These are phyloP conservation scores for Noctua fimbriata DNA, from an alignment of 2,888 invertebrate genomes.

Conservation along the genomic window DNA sequence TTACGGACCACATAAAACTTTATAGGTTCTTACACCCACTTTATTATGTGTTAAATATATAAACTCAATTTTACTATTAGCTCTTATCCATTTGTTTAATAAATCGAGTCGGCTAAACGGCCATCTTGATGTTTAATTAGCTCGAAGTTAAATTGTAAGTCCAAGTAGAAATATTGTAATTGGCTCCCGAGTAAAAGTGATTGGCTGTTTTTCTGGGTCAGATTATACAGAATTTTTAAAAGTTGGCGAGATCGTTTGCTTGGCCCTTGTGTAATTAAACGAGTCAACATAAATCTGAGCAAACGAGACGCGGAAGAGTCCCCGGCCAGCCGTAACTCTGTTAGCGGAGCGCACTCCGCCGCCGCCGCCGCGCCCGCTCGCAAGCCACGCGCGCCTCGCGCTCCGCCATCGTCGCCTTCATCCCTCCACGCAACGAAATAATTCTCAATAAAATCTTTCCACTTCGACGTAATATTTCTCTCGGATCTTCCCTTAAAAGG, in stretches of 20 bases:
- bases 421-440: constrained; percentile 63
- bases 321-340: constrained; percentile 78
- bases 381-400: constrained; percentile 23
- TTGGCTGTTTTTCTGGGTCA: constrained; percentile 60
- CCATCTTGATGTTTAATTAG: constrained; percentile 57
- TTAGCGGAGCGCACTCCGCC: constrained; percentile 72
- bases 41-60: constrained; percentile 78
- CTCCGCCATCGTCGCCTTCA: constrained; percentile 41
- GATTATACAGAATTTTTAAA: constrained; percentile 66
- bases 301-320: constrained; percentile 76
- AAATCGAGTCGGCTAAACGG: constrained; percentile 60
- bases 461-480: constrained; percentile 53
- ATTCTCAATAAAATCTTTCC: constrained; percentile 69
- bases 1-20: constrained; percentile 77
- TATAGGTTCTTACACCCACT: constrained; percentile 74
- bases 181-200: constrained; percentile 60
- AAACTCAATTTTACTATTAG: constrained; percentile 69
- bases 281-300: constrained; percentile 80
- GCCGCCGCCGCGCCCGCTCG: constrained; percentile 54
- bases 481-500: constrained; percentile 53
- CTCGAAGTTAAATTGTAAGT: constrained; percentile 51
- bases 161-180: constrained; percentile 63
- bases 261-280: constrained; percentile 76
- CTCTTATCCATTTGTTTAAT: constrained; percentile 71
- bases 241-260: constrained; percentile 64